Base-by-base conservation (phyloP, 2,888 invertebrate genomes). In the Meteorus cinctellus region DNA sequence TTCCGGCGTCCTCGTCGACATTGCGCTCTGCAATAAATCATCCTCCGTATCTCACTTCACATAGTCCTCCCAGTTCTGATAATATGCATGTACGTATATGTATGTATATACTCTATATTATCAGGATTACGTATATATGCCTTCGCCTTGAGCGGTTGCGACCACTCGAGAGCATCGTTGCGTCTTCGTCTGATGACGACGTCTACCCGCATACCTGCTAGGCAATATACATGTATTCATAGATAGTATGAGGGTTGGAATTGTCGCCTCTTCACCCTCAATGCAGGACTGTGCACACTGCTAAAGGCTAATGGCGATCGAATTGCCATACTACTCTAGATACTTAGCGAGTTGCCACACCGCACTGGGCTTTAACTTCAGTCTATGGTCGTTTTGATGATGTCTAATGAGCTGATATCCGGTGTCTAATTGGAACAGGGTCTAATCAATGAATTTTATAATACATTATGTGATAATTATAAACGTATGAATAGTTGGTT, bases 301-400 rank as follows among this genome's bases (percentile, higher is more conserved):
- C 51, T 67, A n/a, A 29, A 72, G 66, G 72, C 65, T 78, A 78
- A 80, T 77, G 76, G 59, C 67, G 62, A 75, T 79, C 79, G 74
- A 80, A 81, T 82, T 80, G 75, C 79, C 69, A 78, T 78, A 77
- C 77, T 75, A 19, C 19, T 68, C 59, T 16, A 48, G 48, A 48
- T 45, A 66, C 41, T 27, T 45, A 45, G 19, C 2, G 51, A 68
- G 68, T 68, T 48, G 27, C 55, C 8, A 55, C n/a, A 48, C 48
- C 48, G n/a, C 48, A n/a, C n/a, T 5, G 48, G 48, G n/a, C 19
- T 19, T 55, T 19, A 55, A 8, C 55, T n/a, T 19, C 24, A 55
- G 19, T 55, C 2, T 55, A 8, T 55, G 8, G n/a, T 55, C 19
- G n/a, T 19, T 55, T 55, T 55, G 55, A 55, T 55, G 55, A 55